These are phyloP conservation scores for Platyura marginata DNA, from an alignment of 1,140 invertebrate species.

Conservation along the genomic window DNA sequence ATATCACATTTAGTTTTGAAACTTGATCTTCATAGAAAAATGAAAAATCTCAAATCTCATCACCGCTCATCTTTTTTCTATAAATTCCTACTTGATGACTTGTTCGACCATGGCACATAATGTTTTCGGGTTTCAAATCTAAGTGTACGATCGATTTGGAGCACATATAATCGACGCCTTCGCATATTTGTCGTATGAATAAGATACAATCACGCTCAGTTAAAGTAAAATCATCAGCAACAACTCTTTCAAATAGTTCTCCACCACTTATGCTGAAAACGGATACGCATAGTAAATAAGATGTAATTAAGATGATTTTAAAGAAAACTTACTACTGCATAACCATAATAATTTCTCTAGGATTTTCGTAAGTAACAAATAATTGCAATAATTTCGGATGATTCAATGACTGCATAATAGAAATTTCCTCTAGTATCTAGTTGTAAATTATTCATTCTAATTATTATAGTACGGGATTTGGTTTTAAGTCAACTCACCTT, in stretches of 20 bases:
- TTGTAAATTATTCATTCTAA: background rate
- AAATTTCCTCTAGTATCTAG: constrained; percentile 55
- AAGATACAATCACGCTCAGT: constrained; percentile 79
- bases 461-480: constrained; percentile 1
- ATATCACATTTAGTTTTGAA: too few relatives aligned
- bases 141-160: constrained; percentile 68
- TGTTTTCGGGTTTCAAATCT: constrained; percentile 88
- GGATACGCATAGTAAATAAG: too few relatives aligned
- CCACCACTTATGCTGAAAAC: constrained; percentile 69
- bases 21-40: too few relatives aligned
- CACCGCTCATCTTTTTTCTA: background rate
- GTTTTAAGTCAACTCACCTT: constrained; percentile 45
- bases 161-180: constrained; percentile 82
- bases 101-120: constrained; percentile 68
- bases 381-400: constrained; percentile 84
- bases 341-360: constrained; percentile 74
- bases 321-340: constrained; percentile 78
- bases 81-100: constrained; percentile 24
- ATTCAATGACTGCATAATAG: constrained; percentile 74
- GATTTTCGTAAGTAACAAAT: constrained; percentile 69
- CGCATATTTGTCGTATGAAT: constrained; percentile 83
- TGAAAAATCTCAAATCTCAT: background rate
- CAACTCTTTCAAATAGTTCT: constrained; percentile 80
- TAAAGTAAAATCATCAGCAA: constrained; percentile 78
- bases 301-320: constrained; percentile 1